Evolutionary conservation across 2,113 vertebrate genomes (phyloP).

Genomic region (Phycodurus eques): DNA sequence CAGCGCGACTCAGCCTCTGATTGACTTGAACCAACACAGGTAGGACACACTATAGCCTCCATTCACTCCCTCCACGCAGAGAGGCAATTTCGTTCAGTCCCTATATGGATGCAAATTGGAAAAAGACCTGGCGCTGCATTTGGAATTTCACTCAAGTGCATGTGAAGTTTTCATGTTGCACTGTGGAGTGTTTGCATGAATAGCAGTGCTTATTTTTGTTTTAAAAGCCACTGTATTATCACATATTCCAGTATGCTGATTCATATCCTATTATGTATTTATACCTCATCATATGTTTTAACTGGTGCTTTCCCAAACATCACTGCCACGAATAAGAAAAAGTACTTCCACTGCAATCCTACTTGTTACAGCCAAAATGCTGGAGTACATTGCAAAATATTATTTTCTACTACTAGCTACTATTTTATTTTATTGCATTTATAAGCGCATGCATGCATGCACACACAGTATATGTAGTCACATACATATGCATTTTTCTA

Average conservation of each 20-base stretch:
- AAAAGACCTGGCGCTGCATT: neutral
- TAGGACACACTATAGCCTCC: slow-evolving; percentile 36
- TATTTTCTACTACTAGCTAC: no score
- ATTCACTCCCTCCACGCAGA: slow-evolving; percentile 23
- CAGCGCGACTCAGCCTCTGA: slow-evolving; percentile 20
- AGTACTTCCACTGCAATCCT: no score
- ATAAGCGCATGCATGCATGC: no score
- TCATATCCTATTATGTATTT: neutral
- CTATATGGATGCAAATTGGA: neutral
- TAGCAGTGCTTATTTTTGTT: neutral
- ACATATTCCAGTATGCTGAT: neutral
- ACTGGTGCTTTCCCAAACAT: no score
- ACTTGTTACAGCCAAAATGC: no score
- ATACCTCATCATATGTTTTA: neutral
- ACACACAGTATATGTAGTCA: no score
- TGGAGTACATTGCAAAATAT: no score
- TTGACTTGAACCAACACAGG: slow-evolving; percentile 52
- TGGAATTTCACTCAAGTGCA: slow-evolving; percentile 6
- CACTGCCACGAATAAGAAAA: no score
- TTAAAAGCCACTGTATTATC: neutral
- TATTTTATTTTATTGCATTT: neutral
- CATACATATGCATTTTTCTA: no score
- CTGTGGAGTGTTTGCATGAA: no score
- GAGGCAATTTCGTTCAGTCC: neutral
- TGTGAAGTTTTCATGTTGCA: neutral